Evolutionary conservation across 2,113 vertebrate genomes (phyloP), one percentile per base, ranked within the genome.

Genomic region (Taurulus bubalis): DNA sequence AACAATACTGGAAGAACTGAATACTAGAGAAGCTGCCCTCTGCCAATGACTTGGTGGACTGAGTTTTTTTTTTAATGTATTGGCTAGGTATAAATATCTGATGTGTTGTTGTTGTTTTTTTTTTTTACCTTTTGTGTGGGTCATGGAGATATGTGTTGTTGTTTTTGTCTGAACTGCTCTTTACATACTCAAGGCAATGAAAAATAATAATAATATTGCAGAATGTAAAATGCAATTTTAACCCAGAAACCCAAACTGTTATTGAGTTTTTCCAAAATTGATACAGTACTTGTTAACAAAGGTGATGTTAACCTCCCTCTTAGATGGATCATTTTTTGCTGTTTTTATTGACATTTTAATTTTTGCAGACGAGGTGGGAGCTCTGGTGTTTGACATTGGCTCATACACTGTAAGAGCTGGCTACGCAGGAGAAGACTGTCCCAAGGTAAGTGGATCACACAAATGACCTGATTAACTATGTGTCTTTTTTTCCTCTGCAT

Each of bases 381-480:
- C 98, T 30, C 94, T 99, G 87, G 98, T 99, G 82, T 99, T 99
- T 80, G 98, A 99, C 92, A 99, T 99, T 60, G 98, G 98, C 73
- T 99, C 98, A 0, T 99, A 98, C 80, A 97, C 98, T 1, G 98
- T 99, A 76, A 95, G 98, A 95, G 98, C 98, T 80, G 98, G 98
- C 80, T 99, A 99, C 85, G 98, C 98, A 30, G 98, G 98, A 38
- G 98, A 99, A 92, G 98, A 99, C 88, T 99, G 98, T 89, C 98
- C 98, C 67, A 99, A 99, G 95, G 98, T 99, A 94, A 94, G 84
- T 76, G 64, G 42, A 79, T 55, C 66, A 56, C 69, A 76, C 32
- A 47, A 55, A 65, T 86, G 79, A 84, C 87, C 85, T 73, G 68
- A 91, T 88, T 90, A 84, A 85, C 75, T 53, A 59, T 83, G 65